A percentile compares a stretch with the other conserved stretches of the same genome.
Conservation (phyloP, 2,797 vertebrate species). For the Chaenodraco wilsoni region DNA sequence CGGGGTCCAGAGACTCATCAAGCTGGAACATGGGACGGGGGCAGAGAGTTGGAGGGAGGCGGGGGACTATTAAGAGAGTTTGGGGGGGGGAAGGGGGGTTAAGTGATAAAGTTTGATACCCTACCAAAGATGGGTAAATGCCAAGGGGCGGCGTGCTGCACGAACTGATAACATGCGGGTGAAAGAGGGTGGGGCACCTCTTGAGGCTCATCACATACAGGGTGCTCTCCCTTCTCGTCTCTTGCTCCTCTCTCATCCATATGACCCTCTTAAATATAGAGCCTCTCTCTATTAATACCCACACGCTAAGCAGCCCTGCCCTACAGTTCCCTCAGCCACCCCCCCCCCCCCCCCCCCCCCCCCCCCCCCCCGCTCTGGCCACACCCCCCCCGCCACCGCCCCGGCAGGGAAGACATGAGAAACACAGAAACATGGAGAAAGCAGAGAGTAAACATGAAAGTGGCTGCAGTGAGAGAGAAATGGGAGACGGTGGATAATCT, state of each 20-base stretch:
- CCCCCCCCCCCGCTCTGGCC: too few relatives aligned
- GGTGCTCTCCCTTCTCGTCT: constrained; percentile 51
- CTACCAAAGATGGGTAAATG: constrained; percentile 84
- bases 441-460: background rate
- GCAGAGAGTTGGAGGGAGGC: constrained; percentile 26
- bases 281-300: constrained; percentile 78
- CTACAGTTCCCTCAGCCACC: constrained; percentile 45
- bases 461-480: constrained; percentile 15
- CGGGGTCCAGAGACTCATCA: constrained; percentile 37
- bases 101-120: constrained; percentile 74
- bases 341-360: constrained; percentile 19
- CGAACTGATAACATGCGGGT: constrained; percentile 61
- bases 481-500: constrained; percentile 40
- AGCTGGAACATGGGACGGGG: constrained; percentile 22
- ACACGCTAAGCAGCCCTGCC: constrained; percentile 49
- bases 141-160: constrained; percentile 51
- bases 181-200: constrained; percentile 63
- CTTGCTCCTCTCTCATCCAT: constrained; percentile 59
- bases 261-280: constrained; percentile 79
- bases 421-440: constrained; percentile 14
- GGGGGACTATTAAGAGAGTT: constrained; percentile 34
- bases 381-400: too few relatives aligned
- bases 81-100: background rate
- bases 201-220: constrained; percentile 50
- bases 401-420: constrained; percentile 4